These are phyloP conservation scores for Cephus spinipes DNA, from an alignment of 2,888 invertebrate species.

Conservation along the genomic window DNA sequence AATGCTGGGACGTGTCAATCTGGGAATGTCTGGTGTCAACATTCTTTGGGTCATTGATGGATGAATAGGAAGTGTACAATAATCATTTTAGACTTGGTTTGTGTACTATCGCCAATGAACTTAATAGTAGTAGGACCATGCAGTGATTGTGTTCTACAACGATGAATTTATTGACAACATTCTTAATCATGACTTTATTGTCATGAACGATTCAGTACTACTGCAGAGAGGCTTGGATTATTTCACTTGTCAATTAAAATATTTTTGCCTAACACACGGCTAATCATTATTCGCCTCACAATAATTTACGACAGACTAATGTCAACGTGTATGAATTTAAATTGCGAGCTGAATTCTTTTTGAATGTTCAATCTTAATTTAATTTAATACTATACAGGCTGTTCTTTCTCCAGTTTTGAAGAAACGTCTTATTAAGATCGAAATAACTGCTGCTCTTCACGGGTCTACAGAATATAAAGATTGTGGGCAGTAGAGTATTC, in stretches of 20 bases:
- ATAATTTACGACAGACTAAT: too few relatives aligned
- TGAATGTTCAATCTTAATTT: too few relatives aligned
- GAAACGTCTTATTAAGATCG: not conserved
- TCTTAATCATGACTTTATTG: not conserved
- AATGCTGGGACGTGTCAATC: constrained; percentile 81
- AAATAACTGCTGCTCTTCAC: not conserved
- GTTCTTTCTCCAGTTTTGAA: not conserved
- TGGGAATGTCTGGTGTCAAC: constrained; percentile 86
- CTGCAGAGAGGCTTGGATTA: not conserved
- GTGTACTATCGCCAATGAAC: too few relatives aligned
- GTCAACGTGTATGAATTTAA: too few relatives aligned
- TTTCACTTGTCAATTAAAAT: not conserved
- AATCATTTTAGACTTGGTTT: too few relatives aligned
- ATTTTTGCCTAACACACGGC: too few relatives aligned
- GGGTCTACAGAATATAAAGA: not conserved
- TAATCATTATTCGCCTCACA: too few relatives aligned
- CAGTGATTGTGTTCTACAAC: not conserved
- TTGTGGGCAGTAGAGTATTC: not conserved
- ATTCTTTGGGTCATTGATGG: constrained; percentile 83
- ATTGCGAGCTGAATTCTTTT: too few relatives aligned
- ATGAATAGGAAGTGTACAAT: constrained; percentile 31
- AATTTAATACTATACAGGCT: too few relatives aligned
- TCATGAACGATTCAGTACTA: not conserved
- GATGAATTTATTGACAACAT: not conserved
- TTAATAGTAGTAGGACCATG: too few relatives aligned